Evolutionary conservation across 2,113 vertebrate species (phyloP), one percentile per base, ranked within the genome.

Genomic region (Alouatta palliata): DNA sequence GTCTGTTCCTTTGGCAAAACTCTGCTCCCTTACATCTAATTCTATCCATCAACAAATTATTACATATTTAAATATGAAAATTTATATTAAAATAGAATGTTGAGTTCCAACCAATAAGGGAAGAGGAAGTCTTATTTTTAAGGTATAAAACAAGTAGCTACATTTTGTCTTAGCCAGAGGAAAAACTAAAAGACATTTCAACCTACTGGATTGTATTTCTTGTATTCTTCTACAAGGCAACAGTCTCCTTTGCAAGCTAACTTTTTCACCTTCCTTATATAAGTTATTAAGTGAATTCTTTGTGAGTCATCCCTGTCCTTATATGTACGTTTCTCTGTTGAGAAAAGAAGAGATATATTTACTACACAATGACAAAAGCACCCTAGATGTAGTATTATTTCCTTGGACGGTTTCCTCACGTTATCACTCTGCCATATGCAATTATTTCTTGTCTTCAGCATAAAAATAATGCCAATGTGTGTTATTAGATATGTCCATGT

Each of bases 111-210:
- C n/a, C 79, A 85, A 9, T 14, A 32, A 73, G 47, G 54, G 9
- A 76, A 86, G 13, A 52, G 7, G 25, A 30, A 83, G 23, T 77
- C 17, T 25, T 16, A 66, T 88, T 70, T 81, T 94, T 82, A 71
- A 77, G 23, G 4, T 45, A 1, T 66, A 90, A 96, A 92, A n/a
- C 13, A 66, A 77, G 30, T 73, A 77, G 32, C 2, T 83, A 82
- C 8, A 58, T 71, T 84, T 87, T 90, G 58, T 75, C 16, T 84
- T 84, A 52, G 0, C 9, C 40, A 92, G 75, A 90, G 25, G 21
- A 96, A 94, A 12, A 89, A 68, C 79, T 58, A 19, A 2, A 95
- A 43, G 40, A 73, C 91, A 82, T 82, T 94, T 91, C 43, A 71
- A 21, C 52, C 35, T 19, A 11, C 16, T 83, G 0, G 35, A 2